These are phyloP conservation scores for Ellobius talpinus DNA, from an alignment of 2,113 vertebrate genomes.

Conservation along the genomic window DNA sequence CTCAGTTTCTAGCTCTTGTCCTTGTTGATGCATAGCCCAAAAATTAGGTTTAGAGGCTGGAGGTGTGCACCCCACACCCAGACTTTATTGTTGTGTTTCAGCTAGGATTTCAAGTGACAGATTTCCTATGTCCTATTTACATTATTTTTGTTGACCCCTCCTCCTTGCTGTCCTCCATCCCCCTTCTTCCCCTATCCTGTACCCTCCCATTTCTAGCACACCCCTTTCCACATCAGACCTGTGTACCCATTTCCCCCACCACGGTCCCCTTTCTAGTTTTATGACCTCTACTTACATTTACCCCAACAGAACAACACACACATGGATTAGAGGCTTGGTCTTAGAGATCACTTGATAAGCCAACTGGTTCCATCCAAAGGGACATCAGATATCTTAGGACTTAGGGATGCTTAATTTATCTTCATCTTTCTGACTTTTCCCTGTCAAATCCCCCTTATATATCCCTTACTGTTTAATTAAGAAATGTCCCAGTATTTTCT, in stretches of 20 bases:
- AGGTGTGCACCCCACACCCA: too few relatives aligned
- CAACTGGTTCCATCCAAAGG: neutral
- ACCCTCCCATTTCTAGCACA: rapidly evolving
- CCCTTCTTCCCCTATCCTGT: too few relatives aligned
- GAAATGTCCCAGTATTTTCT: constrained; percentile 77
- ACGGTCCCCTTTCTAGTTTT: neutral
- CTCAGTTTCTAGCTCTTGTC: neutral
- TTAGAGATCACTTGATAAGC: constrained; percentile 36
- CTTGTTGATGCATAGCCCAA: neutral
- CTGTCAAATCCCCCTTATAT: constrained; percentile 11
- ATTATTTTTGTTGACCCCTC: too few relatives aligned
- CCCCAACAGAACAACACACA: too few relatives aligned
- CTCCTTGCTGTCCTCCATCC: neutral
- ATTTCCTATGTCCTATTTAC: neutral
- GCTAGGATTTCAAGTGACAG: too few relatives aligned
- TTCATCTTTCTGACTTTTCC: constrained; percentile 60
- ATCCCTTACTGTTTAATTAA: constrained; percentile 76
- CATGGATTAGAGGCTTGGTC: neutral
- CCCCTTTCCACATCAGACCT: neutral
- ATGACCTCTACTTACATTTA: too few relatives aligned
- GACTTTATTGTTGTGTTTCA: neutral
- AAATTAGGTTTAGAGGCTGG: neutral
- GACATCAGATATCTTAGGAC: constrained; percentile 10
- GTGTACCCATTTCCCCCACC: neutral
- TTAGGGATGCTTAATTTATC: constrained; percentile 4